These are phyloP conservation scores for Drosophila recens DNA, from an alignment of 2,888 invertebrate species.

Conservation along the genomic window DNA sequence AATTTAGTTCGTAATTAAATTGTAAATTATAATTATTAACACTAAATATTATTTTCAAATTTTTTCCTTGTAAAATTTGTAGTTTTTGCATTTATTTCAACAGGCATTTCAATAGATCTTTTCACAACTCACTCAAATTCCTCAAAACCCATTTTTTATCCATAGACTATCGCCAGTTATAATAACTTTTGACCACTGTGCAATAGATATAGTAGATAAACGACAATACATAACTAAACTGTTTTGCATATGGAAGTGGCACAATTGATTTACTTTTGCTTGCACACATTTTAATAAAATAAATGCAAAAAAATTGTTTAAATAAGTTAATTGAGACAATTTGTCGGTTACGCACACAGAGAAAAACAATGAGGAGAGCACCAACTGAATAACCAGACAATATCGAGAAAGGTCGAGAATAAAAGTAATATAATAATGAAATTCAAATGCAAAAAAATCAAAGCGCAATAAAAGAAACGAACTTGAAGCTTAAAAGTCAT, in stretches of 20 bases:
- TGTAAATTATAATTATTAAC: not conserved
- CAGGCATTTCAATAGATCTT: not conserved
- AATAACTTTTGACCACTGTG: slow-evolving; percentile 41
- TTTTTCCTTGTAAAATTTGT: not conserved
- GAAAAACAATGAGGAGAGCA: slow-evolving; percentile 10
- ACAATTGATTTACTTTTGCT: slow-evolving; percentile 61
- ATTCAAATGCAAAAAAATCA: slow-evolving; percentile 38
- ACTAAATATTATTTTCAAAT: not conserved
- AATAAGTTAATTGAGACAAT: slow-evolving; percentile 85
- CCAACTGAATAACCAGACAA: slow-evolving; percentile 13
- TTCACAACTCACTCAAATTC: not conserved
- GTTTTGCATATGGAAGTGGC: slow-evolving; percentile 51
- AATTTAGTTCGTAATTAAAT: not conserved
- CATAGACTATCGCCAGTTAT: not conserved
- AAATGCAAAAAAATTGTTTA: slow-evolving; percentile 80
- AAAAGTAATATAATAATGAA: slow-evolving; percentile 33
- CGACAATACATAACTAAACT: slow-evolving; percentile 29
- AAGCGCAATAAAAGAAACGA: slow-evolving; percentile 15
- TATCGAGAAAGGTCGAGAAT: slow-evolving; percentile 56
- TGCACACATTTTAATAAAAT: slow-evolving; percentile 79
- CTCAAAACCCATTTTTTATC: not conserved
- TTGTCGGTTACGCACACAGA: slow-evolving; percentile 68
- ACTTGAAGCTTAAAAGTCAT: slow-evolving; percentile 33
- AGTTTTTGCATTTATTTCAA: not conserved
- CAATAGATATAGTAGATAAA: slow-evolving; percentile 27